Base-by-base conservation (phyloP, 1,140 invertebrate species). In the Rhynchophorus ferrugineus region DNA sequence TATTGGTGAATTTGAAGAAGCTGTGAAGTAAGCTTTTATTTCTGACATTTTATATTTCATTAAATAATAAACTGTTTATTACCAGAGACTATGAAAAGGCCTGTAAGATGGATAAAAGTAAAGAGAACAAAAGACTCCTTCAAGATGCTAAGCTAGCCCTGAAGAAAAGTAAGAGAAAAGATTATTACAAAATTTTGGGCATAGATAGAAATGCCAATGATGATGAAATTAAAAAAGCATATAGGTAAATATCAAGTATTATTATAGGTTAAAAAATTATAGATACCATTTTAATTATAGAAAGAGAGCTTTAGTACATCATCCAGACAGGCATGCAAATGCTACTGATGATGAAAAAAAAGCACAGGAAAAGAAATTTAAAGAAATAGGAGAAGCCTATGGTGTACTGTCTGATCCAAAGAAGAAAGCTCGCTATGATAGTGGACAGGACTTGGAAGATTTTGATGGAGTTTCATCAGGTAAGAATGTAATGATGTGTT, bases 311-410 rank as follows among this genome's bases (percentile, higher is more conserved):
- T 73, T 92, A 33, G 80, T 88, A 6, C 85, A 92, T 71, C 89
- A 92, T 77, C 89, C 89, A 57, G 92, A 96, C 76, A 81, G 91
- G 24, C 93, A 97, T 72, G 83, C 91, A 8, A 85, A 83, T 73
- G 91, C 90, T 19, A 79, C 85, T 1, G 84, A 89, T 43, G 77
- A 74, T 2, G 87, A 90, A 63, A 86, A 89, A 49, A 87, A 87
- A 61, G 88, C 92, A 63, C 90, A 96, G 70, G 94, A 98, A 71
- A 83, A 84, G 54, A 93, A 91, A 62, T 99, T 99, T 71, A 98
- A 99, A 72, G 95, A 98, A 71, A 80, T 98, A 14, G 92, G 93
- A 16, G 94, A 98, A 75, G 95, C 95, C 0, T 98, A 98, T 69
- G 89, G 89, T 41, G 83, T 98, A 56, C 76, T 99, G 21, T 94